Conservation (phyloP, 1,140 invertebrate species). For the Anastrepha obliqua region DNA sequence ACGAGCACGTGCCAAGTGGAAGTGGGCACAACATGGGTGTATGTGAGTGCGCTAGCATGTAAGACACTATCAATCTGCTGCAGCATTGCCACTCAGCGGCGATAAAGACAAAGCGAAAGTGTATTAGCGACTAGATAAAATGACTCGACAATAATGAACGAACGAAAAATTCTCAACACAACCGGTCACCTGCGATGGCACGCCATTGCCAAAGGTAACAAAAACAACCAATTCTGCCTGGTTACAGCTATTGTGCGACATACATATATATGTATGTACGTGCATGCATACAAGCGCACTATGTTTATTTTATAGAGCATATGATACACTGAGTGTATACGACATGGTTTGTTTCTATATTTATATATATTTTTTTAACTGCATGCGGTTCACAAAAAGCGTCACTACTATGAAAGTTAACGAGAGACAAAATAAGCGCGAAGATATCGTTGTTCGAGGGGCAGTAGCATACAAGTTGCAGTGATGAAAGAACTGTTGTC, state of each 20-base stretch:
- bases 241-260: too few relatives aligned
- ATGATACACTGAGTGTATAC: too few relatives aligned
- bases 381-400: neutral
- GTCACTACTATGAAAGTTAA: neutral
- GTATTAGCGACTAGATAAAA: neutral
- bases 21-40: neutral
- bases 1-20: neutral
- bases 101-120: conserved; percentile 21
- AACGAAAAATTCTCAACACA: too few relatives aligned
- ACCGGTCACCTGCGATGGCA: too few relatives aligned
- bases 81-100: neutral
- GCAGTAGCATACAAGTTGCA: too few relatives aligned
- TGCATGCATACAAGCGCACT: too few relatives aligned
- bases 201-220: neutral
- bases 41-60: neutral
- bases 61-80: neutral
- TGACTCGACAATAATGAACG: neutral
- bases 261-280: too few relatives aligned
- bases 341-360: too few relatives aligned
- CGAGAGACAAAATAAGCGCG: too few relatives aligned
- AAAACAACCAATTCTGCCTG: neutral
- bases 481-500: neutral
- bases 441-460: too few relatives aligned
- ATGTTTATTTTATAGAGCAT: too few relatives aligned
- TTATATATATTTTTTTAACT: too few relatives aligned